A percentile compares a stretch with the other conserved stretches of the same genome.
Evolutionary conservation across 2,113 vertebrate genomes (phyloP).

Genomic region (Hystrix cristata): DNA sequence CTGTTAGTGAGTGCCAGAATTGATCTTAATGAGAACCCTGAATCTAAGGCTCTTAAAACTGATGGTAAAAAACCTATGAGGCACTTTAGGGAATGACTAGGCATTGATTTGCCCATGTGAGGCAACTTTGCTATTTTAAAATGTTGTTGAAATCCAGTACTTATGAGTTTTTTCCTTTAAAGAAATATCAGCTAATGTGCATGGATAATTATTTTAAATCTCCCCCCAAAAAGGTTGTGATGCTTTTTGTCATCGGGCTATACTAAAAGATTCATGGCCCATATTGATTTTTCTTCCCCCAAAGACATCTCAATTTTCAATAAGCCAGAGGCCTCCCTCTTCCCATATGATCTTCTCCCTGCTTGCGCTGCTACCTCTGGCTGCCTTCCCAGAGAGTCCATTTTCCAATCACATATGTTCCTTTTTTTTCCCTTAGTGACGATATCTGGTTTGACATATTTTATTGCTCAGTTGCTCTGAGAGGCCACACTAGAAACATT

Average conservation of each 20-base stretch:
- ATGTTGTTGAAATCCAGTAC: slow-evolving; percentile 46
- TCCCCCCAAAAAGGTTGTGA: background rate
- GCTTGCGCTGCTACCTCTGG: background rate
- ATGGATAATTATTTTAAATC: slow-evolving; percentile 76
- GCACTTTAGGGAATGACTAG: background rate
- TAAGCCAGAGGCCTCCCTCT: slow-evolving; percentile 48
- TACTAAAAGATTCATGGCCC: slow-evolving; percentile 82
- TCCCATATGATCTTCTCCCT: background rate
- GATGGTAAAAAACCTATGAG: background rate
- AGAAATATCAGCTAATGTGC: slow-evolving; percentile 66
- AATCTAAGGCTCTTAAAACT: background rate
- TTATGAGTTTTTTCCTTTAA: slow-evolving; percentile 29
- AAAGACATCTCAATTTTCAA: slow-evolving; percentile 79
- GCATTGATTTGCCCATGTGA: background rate
- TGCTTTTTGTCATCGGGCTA: slow-evolving; percentile 58
- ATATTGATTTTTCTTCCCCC: slow-evolving; percentile 79
- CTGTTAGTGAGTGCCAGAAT: background rate
- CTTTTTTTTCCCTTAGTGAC: background rate
- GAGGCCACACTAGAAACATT: background rate
- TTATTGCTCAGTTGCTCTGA: background rate
- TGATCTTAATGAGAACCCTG: slow-evolving; percentile 21
- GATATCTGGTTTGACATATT: background rate
- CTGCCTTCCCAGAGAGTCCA: slow-evolving; percentile 43
- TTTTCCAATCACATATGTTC: slow-evolving; percentile 45
- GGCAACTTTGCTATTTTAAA: slow-evolving; percentile 58